Evolutionary conservation across 2,113 vertebrate genomes (phyloP).

Genomic region (Cariama cristata): DNA sequence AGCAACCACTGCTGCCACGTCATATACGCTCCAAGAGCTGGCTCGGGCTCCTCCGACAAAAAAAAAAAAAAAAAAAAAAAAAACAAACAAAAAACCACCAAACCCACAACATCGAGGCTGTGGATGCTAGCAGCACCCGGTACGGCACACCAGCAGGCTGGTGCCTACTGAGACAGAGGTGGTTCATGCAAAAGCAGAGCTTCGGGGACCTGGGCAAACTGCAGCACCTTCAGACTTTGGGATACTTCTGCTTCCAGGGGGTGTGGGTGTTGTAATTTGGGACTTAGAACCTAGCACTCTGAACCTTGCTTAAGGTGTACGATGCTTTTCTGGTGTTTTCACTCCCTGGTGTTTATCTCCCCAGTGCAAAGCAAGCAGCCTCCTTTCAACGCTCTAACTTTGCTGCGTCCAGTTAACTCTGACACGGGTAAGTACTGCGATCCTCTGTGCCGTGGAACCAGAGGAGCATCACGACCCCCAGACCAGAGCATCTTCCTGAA

Average conservation of each 20-base stretch:
- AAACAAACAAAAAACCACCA: too few relatives aligned
- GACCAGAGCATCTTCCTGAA: background rate
- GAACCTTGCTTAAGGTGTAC: accelerated
- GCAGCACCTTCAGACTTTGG: background rate
- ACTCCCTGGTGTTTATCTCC: background rate
- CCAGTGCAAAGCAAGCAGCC: background rate
- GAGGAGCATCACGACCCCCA: background rate
- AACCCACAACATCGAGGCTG: background rate
- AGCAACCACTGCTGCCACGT: background rate
- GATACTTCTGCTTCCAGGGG: background rate
- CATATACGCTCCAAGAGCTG: background rate
- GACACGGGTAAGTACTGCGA: accelerated
- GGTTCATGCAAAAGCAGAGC: background rate
- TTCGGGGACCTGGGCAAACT: background rate
- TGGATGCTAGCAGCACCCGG: background rate
- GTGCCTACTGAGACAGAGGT: background rate
- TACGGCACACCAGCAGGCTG: background rate
- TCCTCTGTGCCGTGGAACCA: background rate
- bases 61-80: too few relatives aligned
- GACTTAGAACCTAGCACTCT: background rate
- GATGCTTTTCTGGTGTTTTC: background rate
- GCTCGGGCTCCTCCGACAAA: background rate
- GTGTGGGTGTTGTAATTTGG: background rate
- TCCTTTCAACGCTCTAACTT: background rate
- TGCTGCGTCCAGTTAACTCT: background rate